Percentiles rank a stretch among this genome's conserved stretches.
phyloP scores from a whole-genome alignment of 2,888 invertebrate species.

The Dynastes hyllus region DNA sequence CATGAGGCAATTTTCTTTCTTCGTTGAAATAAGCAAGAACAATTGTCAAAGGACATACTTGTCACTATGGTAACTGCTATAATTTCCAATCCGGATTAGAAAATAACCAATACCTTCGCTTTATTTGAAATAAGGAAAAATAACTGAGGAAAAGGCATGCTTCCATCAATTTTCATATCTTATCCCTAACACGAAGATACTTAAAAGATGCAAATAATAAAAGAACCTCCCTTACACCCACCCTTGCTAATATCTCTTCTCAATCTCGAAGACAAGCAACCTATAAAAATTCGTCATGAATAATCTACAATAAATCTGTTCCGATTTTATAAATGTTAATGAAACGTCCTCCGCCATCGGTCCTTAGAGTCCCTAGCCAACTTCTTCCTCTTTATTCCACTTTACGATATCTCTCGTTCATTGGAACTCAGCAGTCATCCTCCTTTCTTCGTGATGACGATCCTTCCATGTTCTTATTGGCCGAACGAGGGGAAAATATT shows the following conservation, averaged over 20 bases:
- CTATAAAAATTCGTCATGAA: slow-evolving; percentile 34
- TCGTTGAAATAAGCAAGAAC: too few relatives aligned
- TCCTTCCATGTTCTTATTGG: slow-evolving; percentile 8
- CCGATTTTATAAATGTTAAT: slow-evolving; percentile 38
- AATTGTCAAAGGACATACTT: too few relatives aligned
- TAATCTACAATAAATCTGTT: slow-evolving; percentile 30
- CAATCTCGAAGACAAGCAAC: slow-evolving; percentile 21
- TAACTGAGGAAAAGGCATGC: too few relatives aligned
- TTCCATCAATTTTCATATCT: too few relatives aligned
- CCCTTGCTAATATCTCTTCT: neutral
- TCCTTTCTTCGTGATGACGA: slow-evolving; percentile 2
- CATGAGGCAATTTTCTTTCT: too few relatives aligned
- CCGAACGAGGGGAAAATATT: slow-evolving; percentile 12
- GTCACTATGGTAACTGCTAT: too few relatives aligned
- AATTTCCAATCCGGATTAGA: too few relatives aligned
- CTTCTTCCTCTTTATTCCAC: neutral
- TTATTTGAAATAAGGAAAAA: too few relatives aligned
- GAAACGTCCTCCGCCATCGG: slow-evolving; percentile 1
- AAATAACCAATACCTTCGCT: too few relatives aligned
- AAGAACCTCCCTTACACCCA: neutral
- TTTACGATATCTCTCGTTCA: neutral
- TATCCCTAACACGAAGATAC: too few relatives aligned
- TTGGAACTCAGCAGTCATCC: too few relatives aligned
- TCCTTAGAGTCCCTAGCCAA: too few relatives aligned
- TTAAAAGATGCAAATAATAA: neutral